A percentile compares a stretch with the other conserved stretches of the same genome.
Conservation (phyloP, 1,140 invertebrate genomes). For the Platyura marginata region DNA sequence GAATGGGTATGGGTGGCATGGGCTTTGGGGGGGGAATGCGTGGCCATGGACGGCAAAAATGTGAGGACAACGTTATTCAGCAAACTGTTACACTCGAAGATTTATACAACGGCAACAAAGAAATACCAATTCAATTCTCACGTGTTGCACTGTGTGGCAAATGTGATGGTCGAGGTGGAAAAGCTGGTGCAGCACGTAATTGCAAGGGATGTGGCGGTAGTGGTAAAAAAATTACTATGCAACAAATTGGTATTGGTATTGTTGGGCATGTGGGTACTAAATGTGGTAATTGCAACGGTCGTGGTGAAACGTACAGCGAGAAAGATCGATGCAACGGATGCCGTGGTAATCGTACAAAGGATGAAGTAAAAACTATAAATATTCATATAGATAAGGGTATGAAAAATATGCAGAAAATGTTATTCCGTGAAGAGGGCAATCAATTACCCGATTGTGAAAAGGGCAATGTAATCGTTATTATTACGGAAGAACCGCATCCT, state of each 20-base stretch:
- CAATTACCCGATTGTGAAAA: conserved; percentile 60
- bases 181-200: conserved; percentile 46
- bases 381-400: conserved; percentile 85
- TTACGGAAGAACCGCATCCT: conserved; percentile 67
- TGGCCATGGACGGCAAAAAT: conserved; percentile 28
- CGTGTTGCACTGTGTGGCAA: conserved; percentile 71
- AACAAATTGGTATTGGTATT: conserved; percentile 61
- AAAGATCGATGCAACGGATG: conserved; percentile 67
- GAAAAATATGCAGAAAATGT: conserved; percentile 72
- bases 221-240: conserved; percentile 45
- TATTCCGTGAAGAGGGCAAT: conserved; percentile 76
- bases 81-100: conserved; percentile 72
- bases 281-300: conserved; percentile 48
- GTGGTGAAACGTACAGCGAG: conserved; percentile 56
- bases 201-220: conserved; percentile 61
- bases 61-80: conserved; percentile 50
- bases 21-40: conserved; percentile 24
- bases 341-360: conserved; percentile 59
- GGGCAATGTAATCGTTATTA: conserved; percentile 76
- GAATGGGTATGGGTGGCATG: conserved; percentile 30
- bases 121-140: conserved; percentile 62
- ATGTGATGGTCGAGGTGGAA: conserved; percentile 72
- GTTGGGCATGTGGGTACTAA: conserved; percentile 64
- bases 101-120: conserved; percentile 69
- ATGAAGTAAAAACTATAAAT: conserved; percentile 65